Evolutionary conservation across 2,797 vertebrate genomes (phyloP), one percentile per base, ranked within the genome.

Genomic region (Streptopelia turtur): DNA sequence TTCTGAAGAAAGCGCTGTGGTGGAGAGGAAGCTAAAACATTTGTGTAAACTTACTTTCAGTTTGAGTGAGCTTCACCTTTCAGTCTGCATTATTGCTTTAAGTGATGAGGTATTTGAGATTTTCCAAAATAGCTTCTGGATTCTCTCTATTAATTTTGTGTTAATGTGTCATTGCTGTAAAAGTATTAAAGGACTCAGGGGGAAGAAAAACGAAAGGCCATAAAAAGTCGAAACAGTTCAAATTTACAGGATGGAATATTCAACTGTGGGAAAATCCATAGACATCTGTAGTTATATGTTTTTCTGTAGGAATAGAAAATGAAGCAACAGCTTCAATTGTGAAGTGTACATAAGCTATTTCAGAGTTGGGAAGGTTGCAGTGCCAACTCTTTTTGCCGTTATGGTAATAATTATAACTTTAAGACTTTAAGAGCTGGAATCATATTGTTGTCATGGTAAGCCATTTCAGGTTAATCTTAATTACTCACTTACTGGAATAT

Each of bases 131-230:
- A 55, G 11, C 17, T 65, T 87, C 27, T 78, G 33, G 39, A 55
- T 63, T 82, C n/a, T 83, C 5, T 55, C 8, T 59, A 5, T 68
- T 55, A 63, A 31, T 17, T 21, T 1, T 50, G 28, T 60, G 13
- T 53, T 89, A 45, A 43, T 37, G 13, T 43, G 17, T 55, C 7
- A 8, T 63, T 76, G 30, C 43, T 89, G 28, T 37, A 49, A 31
- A 70, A 75, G 11, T n/a, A 37, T 52, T 41, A 52, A 88, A 57
- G 28, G 41, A 57, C 25, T 1, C 2, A 4, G 61, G 20, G 7
- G 17, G 15, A 17, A 11, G 0, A 3, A 10, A 31, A 11, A 5
- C 28, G 6, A 11, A 37, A 11, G 2, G 28, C 4, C 3, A 16
- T 49, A 49, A 60, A 56, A 16, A 4, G 17, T 43, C 74, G 4